Base-by-base conservation (phyloP, 2,113 vertebrate species). In the Hyla sarda region DNA sequence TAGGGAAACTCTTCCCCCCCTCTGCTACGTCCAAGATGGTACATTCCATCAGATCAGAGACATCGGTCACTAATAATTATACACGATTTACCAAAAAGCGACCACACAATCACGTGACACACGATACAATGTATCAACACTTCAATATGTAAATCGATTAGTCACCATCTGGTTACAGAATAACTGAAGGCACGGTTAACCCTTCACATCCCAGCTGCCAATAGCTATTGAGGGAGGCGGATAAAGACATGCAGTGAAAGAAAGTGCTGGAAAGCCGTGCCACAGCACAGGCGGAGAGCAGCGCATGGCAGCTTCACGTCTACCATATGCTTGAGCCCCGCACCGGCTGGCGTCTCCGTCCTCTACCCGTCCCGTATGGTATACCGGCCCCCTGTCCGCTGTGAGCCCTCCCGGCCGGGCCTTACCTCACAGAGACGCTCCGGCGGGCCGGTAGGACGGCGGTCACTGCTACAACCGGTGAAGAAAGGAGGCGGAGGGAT, bases 401-500 rank as follows among this genome's bases (percentile, higher is more conserved):
- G 19, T 13, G 30, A 19, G 1, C 54, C 17, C n/a, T n/a, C 48
- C 5, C 45, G 2, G 62, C 1, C 3, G 0, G 19, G 10, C 37
- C 67, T 34, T 62, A 84, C 71, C 58, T 30, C 60, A 47, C 84
- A 21, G 21, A 21, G 30, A 19, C 45, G 48, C 74, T 54, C 84
- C 74, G 60, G 83, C 45, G 58, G 75, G 25, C 74, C 73, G 60
- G 58, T 21, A 30, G 28, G 17, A 21, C 73, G n/a, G 56, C 28
- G 60, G 17, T 14, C 75, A 23, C 62, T 14, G 19, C 74, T 48
- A 23, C 47, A 72, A 52, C 84, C 19, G 32, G 58, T 37, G 75
- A 58, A 80, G 50, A 48, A 71, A 50, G 47, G 47, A 56, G 84
- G 84, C 74, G 75, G 84, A 41, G 56, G 8, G 41, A 23, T 17